Evolutionary conservation across 1,140 invertebrate genomes (phyloP).

Genomic region (Sycophila sp.): DNA sequence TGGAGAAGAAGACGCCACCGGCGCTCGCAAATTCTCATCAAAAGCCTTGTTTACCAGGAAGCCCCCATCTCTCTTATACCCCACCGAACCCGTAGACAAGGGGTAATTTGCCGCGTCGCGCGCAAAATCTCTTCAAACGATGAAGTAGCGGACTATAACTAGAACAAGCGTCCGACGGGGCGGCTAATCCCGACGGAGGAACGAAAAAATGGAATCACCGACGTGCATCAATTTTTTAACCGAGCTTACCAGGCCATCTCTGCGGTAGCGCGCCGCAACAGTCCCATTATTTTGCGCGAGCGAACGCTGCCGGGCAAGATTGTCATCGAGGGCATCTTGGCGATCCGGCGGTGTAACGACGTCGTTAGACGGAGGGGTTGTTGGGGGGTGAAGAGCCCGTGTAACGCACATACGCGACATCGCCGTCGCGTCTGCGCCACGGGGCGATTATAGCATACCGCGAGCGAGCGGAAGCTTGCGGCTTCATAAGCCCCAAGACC

Average conservation of each 20-base stretch:
- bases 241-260: neutral
- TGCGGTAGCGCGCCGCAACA: neutral
- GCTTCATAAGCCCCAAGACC: constrained; percentile 49
- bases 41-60: too few relatives aligned
- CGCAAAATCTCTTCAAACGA: too few relatives aligned
- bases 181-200: neutral
- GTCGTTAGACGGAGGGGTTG: constrained; percentile 53
- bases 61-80: too few relatives aligned
- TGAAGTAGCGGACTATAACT: too few relatives aligned
- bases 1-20: too few relatives aligned
- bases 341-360: constrained; percentile 48
- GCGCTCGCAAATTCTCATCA: too few relatives aligned
- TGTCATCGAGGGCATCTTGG: constrained; percentile 5
- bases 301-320: constrained; percentile 1
- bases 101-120: too few relatives aligned
- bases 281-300: constrained; percentile 1
- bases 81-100: too few relatives aligned
- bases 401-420: constrained; percentile 44
- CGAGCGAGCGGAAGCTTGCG: constrained; percentile 41
- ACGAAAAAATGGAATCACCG: too few relatives aligned
- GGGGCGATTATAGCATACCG: constrained; percentile 50
- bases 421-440: constrained; percentile 12
- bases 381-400: too few relatives aligned
- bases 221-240: too few relatives aligned
- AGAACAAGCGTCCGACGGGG: too few relatives aligned